Evolutionary conservation across 1,140 invertebrate species (phyloP).

Genomic region (Hyles vespertilio): DNA sequence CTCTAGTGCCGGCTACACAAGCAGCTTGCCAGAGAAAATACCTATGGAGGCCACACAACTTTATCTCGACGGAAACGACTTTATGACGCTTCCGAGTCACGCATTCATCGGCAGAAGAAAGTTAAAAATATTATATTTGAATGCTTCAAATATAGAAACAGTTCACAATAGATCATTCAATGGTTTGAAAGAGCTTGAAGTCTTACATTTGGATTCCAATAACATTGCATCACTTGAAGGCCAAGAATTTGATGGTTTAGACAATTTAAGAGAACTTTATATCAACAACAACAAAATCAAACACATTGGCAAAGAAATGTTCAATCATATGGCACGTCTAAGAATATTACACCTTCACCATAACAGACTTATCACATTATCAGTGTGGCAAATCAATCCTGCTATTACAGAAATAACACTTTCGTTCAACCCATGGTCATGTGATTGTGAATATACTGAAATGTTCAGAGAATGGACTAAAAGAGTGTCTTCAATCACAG

Average conservation of each 20-base stretch:
- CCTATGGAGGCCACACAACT: conserved; percentile 95
- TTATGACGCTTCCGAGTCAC: conserved; percentile 86
- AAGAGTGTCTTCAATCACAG: conserved; percentile 79
- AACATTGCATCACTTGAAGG: conserved; percentile 84
- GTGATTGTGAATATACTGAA: conserved; percentile 89
- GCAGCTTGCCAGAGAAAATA: conserved; percentile 86
- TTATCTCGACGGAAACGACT: conserved; percentile 92
- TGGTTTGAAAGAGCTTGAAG: conserved; percentile 87
- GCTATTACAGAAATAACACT: conserved; percentile 82
- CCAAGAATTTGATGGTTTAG: conserved; percentile 87
- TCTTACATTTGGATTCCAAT: conserved; percentile 90
- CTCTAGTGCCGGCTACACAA: conserved; percentile 83
- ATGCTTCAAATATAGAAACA: conserved; percentile 88
- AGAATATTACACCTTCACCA: conserved; percentile 84
- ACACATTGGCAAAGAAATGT: conserved; percentile 86
- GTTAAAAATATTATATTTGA: conserved; percentile 88
- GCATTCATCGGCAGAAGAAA: conserved; percentile 94
- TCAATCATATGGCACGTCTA: conserved; percentile 82
- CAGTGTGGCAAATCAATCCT: conserved; percentile 85
- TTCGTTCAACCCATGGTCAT: conserved; percentile 90
- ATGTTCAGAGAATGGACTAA: conserved; percentile 87
- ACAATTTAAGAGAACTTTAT: conserved; percentile 88
- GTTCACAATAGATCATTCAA: conserved; percentile 95
- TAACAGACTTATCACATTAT: conserved; percentile 84
- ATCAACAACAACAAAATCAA: conserved; percentile 89